Base-by-base conservation (phyloP, 1,140 invertebrate species). In the Drosophila serrata region DNA sequence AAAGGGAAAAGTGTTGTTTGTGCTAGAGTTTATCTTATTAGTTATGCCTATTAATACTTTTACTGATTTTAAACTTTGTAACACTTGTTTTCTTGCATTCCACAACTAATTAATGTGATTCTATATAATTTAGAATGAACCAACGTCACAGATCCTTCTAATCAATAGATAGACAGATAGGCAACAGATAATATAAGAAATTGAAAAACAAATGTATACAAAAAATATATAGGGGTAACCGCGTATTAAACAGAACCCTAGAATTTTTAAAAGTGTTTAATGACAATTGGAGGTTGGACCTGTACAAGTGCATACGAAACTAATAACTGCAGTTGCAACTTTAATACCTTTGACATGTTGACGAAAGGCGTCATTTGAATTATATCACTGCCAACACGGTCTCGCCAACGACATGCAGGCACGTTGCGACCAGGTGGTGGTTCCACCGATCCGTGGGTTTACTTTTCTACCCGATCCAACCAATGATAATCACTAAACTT, bases 401-500 rank as follows among this genome's bases (percentile, higher is more conserved):
- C 11, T 22, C 7, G n/a, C 17, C 29, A 37, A 37, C 58, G 29
- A 31, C 64, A 31, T 51, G 35, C 53, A 17, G 64, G 53, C 75
- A 78, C 76, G 76, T 78, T 72, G 57, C 31, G 37, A 13, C 24
- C 37, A 40, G 45, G 27, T 24, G 45, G 27, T 24, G 35, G 48
- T 17, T 56, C 19, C n/a, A 60, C 42, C 63, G 29, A 53, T 19
- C 43, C 37, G 17, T 55, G 27, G 48, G 39, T 49, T 48, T 29
- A 13, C 19, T 22, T 62, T 29, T 17, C 53, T 12, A 31, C 27
- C 46, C 45, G 51, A 70, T 82, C 49, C 39, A 59, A 55, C 31
- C 45, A 76, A 79, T 76, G 55, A 82, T 76, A 62, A 79, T 72
- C 40, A 55, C 53, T 49, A 61, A 40, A 55, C 35, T 86, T 57